Evolutionary conservation across 2,888 invertebrate species (phyloP).

Genomic region (Scaeva pyrastri): DNA sequence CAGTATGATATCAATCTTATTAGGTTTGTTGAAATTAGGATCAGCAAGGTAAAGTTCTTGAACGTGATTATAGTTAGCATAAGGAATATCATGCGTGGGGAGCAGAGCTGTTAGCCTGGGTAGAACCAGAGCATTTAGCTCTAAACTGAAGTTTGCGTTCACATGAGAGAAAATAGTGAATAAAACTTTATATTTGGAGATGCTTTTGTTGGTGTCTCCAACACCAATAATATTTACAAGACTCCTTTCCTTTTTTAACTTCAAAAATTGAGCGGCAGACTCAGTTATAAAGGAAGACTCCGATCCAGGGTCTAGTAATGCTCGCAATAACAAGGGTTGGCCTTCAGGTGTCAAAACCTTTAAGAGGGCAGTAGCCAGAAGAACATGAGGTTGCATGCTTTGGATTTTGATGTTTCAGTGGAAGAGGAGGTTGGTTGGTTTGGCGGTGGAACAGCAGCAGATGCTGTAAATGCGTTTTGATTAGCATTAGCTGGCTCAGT

Average conservation of each 20-base stretch:
- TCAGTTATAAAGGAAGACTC: conserved; percentile 36
- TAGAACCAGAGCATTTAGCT: conserved; percentile 32
- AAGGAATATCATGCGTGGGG: neutral
- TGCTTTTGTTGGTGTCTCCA: conserved; percentile 12
- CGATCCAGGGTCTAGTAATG: conserved; percentile 6
- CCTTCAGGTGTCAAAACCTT: neutral
- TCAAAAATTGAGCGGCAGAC: conserved; percentile 23
- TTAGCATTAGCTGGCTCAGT: neutral
- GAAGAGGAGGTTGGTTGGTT: neutral
- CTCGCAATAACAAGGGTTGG: neutral
- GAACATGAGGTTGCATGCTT: neutral
- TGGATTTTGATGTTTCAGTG: neutral
- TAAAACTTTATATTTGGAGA: neutral
- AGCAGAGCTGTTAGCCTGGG: neutral
- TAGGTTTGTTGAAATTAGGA: neutral
- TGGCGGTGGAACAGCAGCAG: neutral
- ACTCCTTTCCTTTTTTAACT: conserved; percentile 7
- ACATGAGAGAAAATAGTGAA: neutral
- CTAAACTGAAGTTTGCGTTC: conserved; percentile 4
- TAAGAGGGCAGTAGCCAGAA: conserved; percentile 38
- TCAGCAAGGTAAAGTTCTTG: conserved; percentile 29
- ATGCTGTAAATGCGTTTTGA: neutral
- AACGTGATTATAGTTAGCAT: conserved; percentile 20
- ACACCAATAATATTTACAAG: neutral
- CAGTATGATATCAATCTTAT: conserved; percentile 27